A percentile compares a stretch with the other conserved stretches of the same genome.
phyloP scores from a whole-genome alignment of 1,140 invertebrate species.

The Drosophila lowei region DNA sequence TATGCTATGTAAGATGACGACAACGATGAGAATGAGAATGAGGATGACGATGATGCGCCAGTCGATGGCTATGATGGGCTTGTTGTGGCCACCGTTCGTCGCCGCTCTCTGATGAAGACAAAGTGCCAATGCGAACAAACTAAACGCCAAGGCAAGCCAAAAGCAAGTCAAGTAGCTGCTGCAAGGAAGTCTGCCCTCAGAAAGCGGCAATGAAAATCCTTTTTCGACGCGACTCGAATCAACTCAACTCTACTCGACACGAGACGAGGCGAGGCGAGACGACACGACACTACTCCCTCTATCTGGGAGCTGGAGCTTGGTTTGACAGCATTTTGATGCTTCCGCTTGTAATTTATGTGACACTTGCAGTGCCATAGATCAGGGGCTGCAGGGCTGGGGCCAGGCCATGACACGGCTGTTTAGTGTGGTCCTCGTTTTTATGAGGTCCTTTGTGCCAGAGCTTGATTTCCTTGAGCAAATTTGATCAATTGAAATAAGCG shows the following conservation, averaged over 20 bases:
- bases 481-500: slow-evolving; percentile 52
- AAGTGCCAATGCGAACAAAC: slow-evolving; percentile 74
- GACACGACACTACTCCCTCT: not conserved
- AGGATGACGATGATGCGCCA: slow-evolving; percentile 59
- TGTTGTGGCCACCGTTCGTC: slow-evolving; percentile 59
- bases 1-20: slow-evolving; percentile 76
- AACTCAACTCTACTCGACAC: slow-evolving; percentile 26
- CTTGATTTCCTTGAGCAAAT: slow-evolving; percentile 65
- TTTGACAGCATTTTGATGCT: slow-evolving; percentile 78
- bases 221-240: slow-evolving; percentile 44
- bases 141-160: slow-evolving; percentile 59
- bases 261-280: slow-evolving; percentile 1
- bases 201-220: slow-evolving; percentile 68
- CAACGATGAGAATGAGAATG: slow-evolving; percentile 45
- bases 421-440: slow-evolving; percentile 58
- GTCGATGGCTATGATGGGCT: slow-evolving; percentile 76
- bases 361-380: slow-evolving; percentile 77
- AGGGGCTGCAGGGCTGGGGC: slow-evolving; percentile 32
- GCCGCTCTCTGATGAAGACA: slow-evolving; percentile 64
- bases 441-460: slow-evolving; percentile 53
- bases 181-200: slow-evolving; percentile 42
- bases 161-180: slow-evolving; percentile 28
- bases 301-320: slow-evolving; percentile 1
- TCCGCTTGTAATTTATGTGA: slow-evolving; percentile 81
- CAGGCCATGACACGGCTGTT: slow-evolving; percentile 36